A percentile compares a stretch with the other conserved stretches of the same genome.
Evolutionary conservation across 2,113 vertebrate genomes (phyloP).

Genomic region (Fregata magnificens): DNA sequence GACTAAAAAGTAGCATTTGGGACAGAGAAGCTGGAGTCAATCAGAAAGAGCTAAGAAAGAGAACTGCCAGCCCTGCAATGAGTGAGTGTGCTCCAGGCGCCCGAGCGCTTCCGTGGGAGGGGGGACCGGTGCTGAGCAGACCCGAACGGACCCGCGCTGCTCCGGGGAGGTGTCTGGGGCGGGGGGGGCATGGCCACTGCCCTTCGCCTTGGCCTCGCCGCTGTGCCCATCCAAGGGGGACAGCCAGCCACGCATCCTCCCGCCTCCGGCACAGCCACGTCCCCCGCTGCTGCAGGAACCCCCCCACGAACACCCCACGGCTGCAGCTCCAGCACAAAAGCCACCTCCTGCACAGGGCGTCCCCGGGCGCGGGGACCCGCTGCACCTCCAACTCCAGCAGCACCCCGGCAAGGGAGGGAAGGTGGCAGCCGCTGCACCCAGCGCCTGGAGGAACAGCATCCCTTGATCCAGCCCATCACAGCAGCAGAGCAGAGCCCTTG

Average conservation of each 20-base stretch:
- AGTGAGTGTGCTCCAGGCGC: too few species aligned
- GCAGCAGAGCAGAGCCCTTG: neutral
- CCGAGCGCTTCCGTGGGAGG: neutral
- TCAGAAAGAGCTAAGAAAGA: neutral
- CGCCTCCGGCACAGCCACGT: too few species aligned
- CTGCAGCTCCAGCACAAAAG: neutral
- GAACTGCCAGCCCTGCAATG: too few species aligned
- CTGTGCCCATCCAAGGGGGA: neutral
- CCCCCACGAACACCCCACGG: neutral
- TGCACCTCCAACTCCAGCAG: neutral
- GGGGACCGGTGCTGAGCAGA: neutral
- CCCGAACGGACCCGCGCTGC: neutral
- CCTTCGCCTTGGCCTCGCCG: neutral
- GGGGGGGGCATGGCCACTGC: fast-evolving
- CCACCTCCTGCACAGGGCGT: neutral
- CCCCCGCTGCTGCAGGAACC: neutral
- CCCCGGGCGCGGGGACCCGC: neutral
- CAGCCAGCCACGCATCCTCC: neutral
- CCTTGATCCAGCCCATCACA: too few species aligned
- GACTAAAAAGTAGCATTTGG: neutral
- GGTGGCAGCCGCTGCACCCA: neutral
- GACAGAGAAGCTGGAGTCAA: neutral
- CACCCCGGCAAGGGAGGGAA: neutral
- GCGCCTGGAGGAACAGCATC: neutral
- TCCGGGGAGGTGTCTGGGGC: neutral